Conservation (phyloP, 1,140 invertebrate species). For the Conus betulinus region DNA sequence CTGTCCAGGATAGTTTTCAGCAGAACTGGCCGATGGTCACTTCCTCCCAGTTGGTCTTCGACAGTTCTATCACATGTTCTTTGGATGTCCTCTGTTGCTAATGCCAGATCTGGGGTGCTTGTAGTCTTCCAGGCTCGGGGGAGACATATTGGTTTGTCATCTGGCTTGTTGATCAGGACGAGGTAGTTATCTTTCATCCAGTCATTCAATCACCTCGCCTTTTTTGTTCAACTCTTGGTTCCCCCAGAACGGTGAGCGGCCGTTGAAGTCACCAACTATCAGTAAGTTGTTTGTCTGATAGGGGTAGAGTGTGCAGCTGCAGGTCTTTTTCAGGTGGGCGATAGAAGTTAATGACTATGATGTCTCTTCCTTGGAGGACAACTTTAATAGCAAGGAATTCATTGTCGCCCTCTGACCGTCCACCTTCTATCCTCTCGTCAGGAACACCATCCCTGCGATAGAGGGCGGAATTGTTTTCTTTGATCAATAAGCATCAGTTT, state of each 20-base stretch:
- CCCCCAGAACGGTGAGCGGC: slow-evolving; percentile 39
- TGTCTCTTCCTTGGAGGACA: slow-evolving; percentile 27
- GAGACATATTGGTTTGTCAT: neutral
- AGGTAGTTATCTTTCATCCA: no score
- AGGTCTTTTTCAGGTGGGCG: slow-evolving; percentile 30
- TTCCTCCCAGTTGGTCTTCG: neutral
- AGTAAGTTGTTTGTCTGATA: neutral
- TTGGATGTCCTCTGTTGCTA: neutral
- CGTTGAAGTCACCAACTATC: slow-evolving; percentile 13
- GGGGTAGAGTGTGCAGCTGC: neutral
- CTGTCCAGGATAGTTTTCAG: neutral
- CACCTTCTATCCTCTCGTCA: no score
- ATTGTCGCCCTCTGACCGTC: slow-evolving; percentile 10
- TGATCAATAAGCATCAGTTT: no score
- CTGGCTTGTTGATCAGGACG: no score
- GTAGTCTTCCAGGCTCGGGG: neutral
- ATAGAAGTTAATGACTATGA: slow-evolving; percentile 36
- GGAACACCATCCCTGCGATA: no score
- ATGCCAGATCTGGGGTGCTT: slow-evolving; percentile 41
- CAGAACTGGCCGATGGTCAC: neutral
- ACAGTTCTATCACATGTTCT: neutral
- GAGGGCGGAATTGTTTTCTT: no score
- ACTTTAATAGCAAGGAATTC: slow-evolving; percentile 21
- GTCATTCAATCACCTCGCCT: no score
- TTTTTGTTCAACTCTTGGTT: slow-evolving; percentile 32